phyloP scores from a whole-genome alignment of 2,113 vertebrate species.

The Equus quagga region DNA sequence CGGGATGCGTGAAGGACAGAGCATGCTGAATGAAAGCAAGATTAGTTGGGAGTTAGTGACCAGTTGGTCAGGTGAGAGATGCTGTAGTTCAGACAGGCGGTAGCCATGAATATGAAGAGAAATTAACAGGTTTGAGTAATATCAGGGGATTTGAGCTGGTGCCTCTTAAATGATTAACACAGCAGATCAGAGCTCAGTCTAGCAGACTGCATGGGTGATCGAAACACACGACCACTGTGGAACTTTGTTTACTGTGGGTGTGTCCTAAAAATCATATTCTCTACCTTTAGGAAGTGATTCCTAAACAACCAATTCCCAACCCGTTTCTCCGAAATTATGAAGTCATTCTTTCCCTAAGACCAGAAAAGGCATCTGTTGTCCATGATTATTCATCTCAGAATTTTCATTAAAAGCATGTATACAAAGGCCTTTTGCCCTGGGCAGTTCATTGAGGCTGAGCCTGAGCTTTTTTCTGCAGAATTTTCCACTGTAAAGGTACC shows the following conservation, averaged over 20 bases:
- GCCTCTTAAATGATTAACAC: neutral
- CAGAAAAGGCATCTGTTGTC: neutral
- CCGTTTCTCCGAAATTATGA: neutral
- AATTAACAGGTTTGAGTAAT: neutral
- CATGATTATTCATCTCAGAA: neutral
- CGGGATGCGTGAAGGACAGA: rapidly evolving
- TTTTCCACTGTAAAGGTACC: neutral
- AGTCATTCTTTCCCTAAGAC: neutral
- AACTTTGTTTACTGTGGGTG: rapidly evolving
- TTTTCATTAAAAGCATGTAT: neutral
- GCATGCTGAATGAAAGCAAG: neutral
- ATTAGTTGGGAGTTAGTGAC: neutral
- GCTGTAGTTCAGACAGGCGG: neutral
- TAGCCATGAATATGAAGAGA: neutral
- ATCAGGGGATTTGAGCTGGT: neutral
- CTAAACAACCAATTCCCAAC: neutral
- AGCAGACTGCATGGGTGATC: neutral
- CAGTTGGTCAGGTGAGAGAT: neutral
- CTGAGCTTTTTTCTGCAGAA: neutral
- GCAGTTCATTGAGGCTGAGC: neutral
- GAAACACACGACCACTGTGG: rapidly evolving
- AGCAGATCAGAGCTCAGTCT: neutral
- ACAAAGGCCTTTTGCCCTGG: neutral
- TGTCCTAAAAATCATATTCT: no score
- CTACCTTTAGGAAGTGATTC: neutral